Base-by-base conservation (phyloP, 2,113 vertebrate genomes). In the Apeltes quadracus region DNA sequence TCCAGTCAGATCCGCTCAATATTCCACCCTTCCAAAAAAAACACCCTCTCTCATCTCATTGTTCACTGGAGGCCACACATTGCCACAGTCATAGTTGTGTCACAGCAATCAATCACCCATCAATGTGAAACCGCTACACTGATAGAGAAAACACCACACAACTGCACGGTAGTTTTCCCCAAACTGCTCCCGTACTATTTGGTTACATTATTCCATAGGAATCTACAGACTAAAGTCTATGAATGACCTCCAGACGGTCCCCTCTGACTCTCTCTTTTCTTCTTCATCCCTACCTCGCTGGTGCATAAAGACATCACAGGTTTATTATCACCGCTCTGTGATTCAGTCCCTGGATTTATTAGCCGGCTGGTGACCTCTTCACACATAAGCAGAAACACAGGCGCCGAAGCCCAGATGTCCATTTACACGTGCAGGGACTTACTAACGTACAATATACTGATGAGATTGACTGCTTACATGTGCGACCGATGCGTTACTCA, bases 1-100 rank as follows among this genome's bases (percentile, higher is more conserved):
- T 90, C 89, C 91, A 91, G 83, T 84, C 84, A 75, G 65, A 86
- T 77, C 72, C 48, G 66, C 75, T 91, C 89, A 81, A 89, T 91
- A 89, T 64, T 79, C 78, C 65, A 76, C 68, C 87, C 87, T 36
- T 82, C 74, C 74, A 87, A 88, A 88, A 90, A n/a, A 80, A 41
- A 18, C 67, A 16, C 79, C 75, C 84, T 80, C 83, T 79, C 82
- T 61, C 80, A 75, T 73, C 69, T 78, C 84, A 75, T 70, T 73
- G 78, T 75, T 83, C 76, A 82, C 82, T 78, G 67, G 66, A 85
- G 79, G 86, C 86, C 59, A 63, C 79, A 39, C 77, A 56, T 71
- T 72, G 75, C 81, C 78, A 88, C 79, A 85, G 87, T 88, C 84
- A 73, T 68, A 81, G 87, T 67, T 79, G 82, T 91, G 84, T 88